phyloP scores from a whole-genome alignment of 2,888 invertebrate species.

The Ptycholaimellus sp. region DNA sequence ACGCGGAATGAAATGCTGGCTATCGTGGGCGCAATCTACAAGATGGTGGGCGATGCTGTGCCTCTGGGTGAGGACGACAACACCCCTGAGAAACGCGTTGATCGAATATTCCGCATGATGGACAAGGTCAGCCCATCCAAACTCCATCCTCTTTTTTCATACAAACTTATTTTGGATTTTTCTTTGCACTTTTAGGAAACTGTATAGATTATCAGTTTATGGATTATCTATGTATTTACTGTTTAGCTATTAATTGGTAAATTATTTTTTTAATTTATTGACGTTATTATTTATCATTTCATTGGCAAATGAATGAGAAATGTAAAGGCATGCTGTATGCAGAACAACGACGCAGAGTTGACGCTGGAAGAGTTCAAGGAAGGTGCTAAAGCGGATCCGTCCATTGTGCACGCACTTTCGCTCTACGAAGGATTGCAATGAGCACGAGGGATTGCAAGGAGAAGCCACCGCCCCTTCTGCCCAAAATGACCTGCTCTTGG shows the following conservation, averaged over 20 bases:
- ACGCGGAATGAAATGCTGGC: slow-evolving; percentile 86
- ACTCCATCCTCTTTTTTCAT: not conserved
- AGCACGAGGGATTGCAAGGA: too few relatives aligned
- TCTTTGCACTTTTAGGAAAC: too few relatives aligned
- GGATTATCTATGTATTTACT: not conserved
- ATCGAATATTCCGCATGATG: slow-evolving; percentile 96
- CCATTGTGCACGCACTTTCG: slow-evolving; percentile 74
- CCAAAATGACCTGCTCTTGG: too few relatives aligned
- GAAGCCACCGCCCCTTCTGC: too few relatives aligned
- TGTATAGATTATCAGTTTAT: not conserved
- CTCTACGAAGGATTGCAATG: slow-evolving; percentile 31
- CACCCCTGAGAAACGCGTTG: slow-evolving; percentile 56
- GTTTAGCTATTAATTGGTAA: not conserved
- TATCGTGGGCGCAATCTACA: slow-evolving; percentile 86
- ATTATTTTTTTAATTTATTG: slow-evolving; percentile 4
- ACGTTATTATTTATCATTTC: slow-evolving; percentile 1
- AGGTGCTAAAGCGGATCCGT: slow-evolving; percentile 89
- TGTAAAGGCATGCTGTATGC: slow-evolving; percentile 9
- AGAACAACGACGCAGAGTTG: slow-evolving; percentile 78
- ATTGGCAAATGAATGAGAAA: slow-evolving; percentile 1
- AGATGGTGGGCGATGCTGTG: slow-evolving; percentile 56
- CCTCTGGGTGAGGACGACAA: slow-evolving; percentile 23
- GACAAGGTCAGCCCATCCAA: slow-evolving; percentile 40
- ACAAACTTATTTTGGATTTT: too few relatives aligned
- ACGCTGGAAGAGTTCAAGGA: slow-evolving; percentile 87